A percentile compares a stretch with the other conserved stretches of the same genome.
Conservation (phyloP, 2,113 vertebrate species). For the Calonectris borealis region DNA sequence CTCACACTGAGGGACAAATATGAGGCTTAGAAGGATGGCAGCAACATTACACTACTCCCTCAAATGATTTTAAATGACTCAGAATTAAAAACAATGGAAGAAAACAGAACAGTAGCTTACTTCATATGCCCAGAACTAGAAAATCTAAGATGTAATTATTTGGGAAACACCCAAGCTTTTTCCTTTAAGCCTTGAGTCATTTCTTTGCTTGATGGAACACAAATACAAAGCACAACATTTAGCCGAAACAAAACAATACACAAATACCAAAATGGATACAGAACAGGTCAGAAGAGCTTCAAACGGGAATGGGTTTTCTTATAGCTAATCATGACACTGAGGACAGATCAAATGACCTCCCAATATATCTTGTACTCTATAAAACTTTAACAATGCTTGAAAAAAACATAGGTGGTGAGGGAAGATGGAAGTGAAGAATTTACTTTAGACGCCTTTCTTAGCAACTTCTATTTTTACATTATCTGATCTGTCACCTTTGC, state of each 20-base stretch:
- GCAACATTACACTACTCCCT: not conserved
- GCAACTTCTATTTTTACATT: constrained; percentile 69
- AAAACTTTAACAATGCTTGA: constrained; percentile 50
- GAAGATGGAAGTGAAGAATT: constrained; percentile 21
- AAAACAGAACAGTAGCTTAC: constrained; percentile 4
- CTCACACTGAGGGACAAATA: not conserved
- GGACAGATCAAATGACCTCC: constrained; percentile 34
- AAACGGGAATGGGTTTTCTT: constrained; percentile 1
- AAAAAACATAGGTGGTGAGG: not conserved
- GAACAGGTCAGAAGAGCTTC: constrained; percentile 18
- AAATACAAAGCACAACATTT: constrained; percentile 40
- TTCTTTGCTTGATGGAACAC: constrained; percentile 55
- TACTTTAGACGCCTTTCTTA: constrained; percentile 35
- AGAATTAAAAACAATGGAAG: constrained; percentile 38
- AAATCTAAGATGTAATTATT: not conserved
- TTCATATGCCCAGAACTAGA: constrained; percentile 12
- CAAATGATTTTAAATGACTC: not conserved
- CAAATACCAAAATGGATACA: not conserved
- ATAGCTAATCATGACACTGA: not conserved
- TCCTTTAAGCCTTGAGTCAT: constrained; percentile 52
- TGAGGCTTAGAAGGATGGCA: not conserved
- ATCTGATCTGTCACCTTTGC: constrained; percentile 25
- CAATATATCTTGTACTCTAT: not conserved
- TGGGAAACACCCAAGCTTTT: constrained; percentile 46
- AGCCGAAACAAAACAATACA: constrained; percentile 38